A percentile compares a stretch with the other conserved stretches of the same genome.
Conservation (phyloP, 92 coral and sea anemone genomes). For the Pocillopora meandrina region DNA sequence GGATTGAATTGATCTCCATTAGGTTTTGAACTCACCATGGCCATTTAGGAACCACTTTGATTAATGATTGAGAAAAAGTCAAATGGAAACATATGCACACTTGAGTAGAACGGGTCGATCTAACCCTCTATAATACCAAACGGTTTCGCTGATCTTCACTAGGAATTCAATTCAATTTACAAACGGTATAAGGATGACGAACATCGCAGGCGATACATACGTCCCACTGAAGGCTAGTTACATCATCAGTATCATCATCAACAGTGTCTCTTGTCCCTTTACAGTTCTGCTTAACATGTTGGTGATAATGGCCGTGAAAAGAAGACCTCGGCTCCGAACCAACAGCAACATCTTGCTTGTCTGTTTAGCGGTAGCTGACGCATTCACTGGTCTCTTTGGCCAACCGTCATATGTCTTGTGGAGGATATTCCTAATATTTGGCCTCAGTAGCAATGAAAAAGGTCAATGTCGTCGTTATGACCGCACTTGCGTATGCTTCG, state of each 20-base stretch:
- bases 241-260: conserved; percentile 5
- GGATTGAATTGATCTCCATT: too few relatives aligned
- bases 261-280: conserved; percentile 16
- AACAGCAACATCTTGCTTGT: conserved; percentile 18
- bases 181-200: too few relatives aligned
- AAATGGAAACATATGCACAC: too few relatives aligned
- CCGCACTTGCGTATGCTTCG: conserved; percentile 17
- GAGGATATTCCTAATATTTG: too few relatives aligned
- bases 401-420: conserved; percentile 5
- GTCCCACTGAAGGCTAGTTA: conserved; percentile 10
- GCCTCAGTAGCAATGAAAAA: neutral
- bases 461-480: neutral
- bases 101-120: too few relatives aligned
- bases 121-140: too few relatives aligned
- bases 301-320: conserved; percentile 27
- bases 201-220: too few relatives aligned
- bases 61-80: too few relatives aligned
- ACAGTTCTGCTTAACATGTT: conserved; percentile 8
- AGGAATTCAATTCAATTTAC: too few relatives aligned
- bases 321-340: conserved; percentile 5
- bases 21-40: too few relatives aligned
- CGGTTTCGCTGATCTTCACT: too few relatives aligned
- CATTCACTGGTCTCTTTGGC: conserved; percentile 2
- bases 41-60: too few relatives aligned
- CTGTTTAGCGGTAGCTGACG: conserved; percentile 14